Evolutionary conservation across 64 coral and sea anemone genomes (phyloP).

Genomic region (Pocillopora verrucosa): DNA sequence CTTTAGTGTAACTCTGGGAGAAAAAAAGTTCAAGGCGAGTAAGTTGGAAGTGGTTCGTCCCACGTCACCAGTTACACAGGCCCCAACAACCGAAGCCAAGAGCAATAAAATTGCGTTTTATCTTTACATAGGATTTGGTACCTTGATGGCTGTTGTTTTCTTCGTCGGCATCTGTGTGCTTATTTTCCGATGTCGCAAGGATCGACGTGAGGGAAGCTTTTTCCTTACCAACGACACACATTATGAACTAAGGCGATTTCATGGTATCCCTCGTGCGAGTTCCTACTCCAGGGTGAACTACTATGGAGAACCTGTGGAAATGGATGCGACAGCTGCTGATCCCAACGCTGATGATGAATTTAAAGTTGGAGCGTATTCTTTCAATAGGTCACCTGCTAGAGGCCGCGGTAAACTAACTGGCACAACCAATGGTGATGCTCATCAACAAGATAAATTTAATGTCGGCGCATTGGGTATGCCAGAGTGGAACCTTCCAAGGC

Average conservation of each 20-base stretch:
- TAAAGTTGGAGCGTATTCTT: slow-evolving; percentile 24
- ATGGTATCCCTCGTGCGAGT: slow-evolving; percentile 53
- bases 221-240: slow-evolving; percentile 31
- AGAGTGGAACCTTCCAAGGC: slow-evolving; percentile 77
- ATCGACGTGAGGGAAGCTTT: slow-evolving; percentile 52
- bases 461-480: slow-evolving; percentile 67
- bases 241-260: slow-evolving; percentile 62
- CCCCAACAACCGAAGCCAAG: slow-evolving; percentile 21
- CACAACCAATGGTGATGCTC: background rate
- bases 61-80: background rate
- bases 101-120: slow-evolving; percentile 49
- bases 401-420: background rate
- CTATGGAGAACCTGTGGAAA: slow-evolving; percentile 75
- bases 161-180: slow-evolving; percentile 64
- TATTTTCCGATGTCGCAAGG: slow-evolving; percentile 58
- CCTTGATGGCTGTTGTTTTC: slow-evolving; percentile 66
- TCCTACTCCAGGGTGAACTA: slow-evolving; percentile 60
- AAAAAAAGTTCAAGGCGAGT: slow-evolving; percentile 29
- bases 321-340: slow-evolving; percentile 63
- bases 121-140: slow-evolving; percentile 75
- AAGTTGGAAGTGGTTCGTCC: slow-evolving; percentile 46
- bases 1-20: slow-evolving; percentile 11
- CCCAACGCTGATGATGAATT: slow-evolving; percentile 45
- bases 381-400: background rate
- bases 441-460: slow-evolving; percentile 61